Conservation (phyloP, 1,140 invertebrate species). For the Drosophila tani region DNA sequence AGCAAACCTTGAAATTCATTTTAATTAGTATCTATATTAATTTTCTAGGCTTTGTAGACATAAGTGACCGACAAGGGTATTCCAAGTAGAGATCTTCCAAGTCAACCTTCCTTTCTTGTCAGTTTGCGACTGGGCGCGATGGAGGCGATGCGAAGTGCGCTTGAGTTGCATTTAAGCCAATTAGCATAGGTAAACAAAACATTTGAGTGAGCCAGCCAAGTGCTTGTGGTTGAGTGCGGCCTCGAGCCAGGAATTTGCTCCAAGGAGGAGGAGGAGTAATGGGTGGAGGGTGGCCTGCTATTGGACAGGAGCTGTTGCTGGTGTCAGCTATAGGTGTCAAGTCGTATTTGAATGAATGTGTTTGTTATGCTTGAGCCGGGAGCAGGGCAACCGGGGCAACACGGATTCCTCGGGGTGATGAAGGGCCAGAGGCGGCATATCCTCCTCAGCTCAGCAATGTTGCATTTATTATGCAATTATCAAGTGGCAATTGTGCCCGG, state of each 20-base stretch:
- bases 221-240: conserved; percentile 72
- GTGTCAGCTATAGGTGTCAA: conserved; percentile 69
- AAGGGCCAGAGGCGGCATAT: conserved; percentile 28
- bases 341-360: conserved; percentile 69
- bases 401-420: conserved; percentile 8
- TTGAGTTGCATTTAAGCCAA: conserved; percentile 83
- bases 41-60: not conserved
- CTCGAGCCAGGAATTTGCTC: conserved; percentile 36
- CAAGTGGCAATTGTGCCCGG: conserved; percentile 63
- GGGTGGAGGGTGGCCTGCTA: conserved; percentile 14
- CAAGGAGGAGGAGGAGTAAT: not conserved
- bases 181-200: conserved; percentile 84
- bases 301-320: conserved; percentile 32
- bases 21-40: not conserved
- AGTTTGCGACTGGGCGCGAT: conserved; percentile 66
- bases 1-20: not conserved
- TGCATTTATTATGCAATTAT: conserved; percentile 84
- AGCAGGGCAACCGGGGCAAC: conserved; percentile 3
- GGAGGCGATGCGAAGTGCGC: conserved; percentile 71
- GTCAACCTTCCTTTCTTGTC: conserved; percentile 1
- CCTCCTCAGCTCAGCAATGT: conserved; percentile 67
- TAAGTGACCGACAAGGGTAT: conserved; percentile 7
- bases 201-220: conserved; percentile 81
- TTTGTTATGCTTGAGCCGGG: conserved; percentile 57
- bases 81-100: not conserved